phyloP scores from a whole-genome alignment of 1,140 invertebrate genomes.

The Drosophila bocki region DNA sequence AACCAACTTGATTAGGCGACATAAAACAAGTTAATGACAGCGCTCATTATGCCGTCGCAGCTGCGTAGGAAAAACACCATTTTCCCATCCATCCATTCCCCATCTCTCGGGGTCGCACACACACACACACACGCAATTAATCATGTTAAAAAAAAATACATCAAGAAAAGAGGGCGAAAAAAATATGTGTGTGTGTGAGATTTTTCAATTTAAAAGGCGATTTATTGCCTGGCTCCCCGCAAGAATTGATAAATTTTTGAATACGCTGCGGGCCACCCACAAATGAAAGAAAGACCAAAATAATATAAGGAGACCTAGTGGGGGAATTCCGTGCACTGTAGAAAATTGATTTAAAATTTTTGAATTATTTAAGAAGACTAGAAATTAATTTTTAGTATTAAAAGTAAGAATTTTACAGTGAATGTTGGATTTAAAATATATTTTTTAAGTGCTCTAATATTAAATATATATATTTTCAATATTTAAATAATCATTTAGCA shows the following conservation, averaged over 20 bases:
- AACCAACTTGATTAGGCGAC: conserved; percentile 64
- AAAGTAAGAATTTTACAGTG: neutral
- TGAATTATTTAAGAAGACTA: neutral
- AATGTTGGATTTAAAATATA: neutral
- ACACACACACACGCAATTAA: conserved; percentile 51
- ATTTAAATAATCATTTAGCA: no score
- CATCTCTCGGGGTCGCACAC: conserved; percentile 8
- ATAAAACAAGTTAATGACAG: conserved; percentile 80
- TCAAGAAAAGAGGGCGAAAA: conserved; percentile 1
- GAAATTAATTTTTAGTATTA: neutral
- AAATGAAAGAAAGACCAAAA: conserved; percentile 21
- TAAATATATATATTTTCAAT: no score
- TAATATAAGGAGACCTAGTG: conserved; percentile 2
- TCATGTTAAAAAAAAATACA: conserved; percentile 22
- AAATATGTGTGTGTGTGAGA: conserved; percentile 12
- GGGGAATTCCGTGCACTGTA: conserved; percentile 1
- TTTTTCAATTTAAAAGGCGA: conserved; percentile 37
- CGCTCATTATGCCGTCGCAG: conserved; percentile 60
- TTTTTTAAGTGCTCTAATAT: no score
- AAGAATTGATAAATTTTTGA: conserved; percentile 56
- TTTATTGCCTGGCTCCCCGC: conserved; percentile 35
- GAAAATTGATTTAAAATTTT: neutral
- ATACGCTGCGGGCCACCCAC: conserved; percentile 32
- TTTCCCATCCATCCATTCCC: neutral
- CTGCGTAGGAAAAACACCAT: conserved; percentile 11